A percentile compares a stretch with the other conserved stretches of the same genome.
Conservation (phyloP, 2,888 invertebrate genomes). For the Eucera pruinosa region DNA sequence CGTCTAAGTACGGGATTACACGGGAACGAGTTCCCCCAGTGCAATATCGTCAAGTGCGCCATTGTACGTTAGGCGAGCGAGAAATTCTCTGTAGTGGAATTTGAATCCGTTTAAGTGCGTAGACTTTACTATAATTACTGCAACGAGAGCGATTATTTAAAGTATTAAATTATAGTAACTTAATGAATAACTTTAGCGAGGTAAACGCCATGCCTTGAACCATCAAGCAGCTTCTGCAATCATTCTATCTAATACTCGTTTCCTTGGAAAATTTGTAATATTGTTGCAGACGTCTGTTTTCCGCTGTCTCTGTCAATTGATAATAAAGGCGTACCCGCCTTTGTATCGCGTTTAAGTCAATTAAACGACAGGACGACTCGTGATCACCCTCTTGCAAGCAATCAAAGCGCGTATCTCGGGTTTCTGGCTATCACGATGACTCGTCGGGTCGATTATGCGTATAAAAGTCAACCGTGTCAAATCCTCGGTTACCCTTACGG, state of each 20-base stretch:
- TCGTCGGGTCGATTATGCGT: conserved; percentile 23
- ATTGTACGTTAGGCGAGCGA: not conserved
- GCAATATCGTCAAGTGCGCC: not conserved
- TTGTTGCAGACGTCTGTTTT: too few species aligned
- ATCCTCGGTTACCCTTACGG: conserved; percentile 35
- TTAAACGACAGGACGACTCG: conserved; percentile 8
- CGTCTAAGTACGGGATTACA: conserved; percentile 25
- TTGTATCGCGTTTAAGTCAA: conserved; percentile 3
- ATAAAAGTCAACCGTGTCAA: conserved; percentile 36
- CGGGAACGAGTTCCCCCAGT: conserved; percentile 5
- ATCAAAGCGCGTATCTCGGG: conserved; percentile 13
- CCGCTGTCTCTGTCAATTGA: too few species aligned
- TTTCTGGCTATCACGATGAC: conserved; percentile 45
- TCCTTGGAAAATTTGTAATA: too few species aligned
- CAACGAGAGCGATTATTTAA: not conserved
- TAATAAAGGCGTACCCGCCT: conserved; percentile 18
- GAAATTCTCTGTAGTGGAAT: conserved; percentile 7
- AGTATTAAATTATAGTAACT: not conserved
- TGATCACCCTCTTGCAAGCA: conserved; percentile 7
- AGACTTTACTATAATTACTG: not conserved
- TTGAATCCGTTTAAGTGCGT: not conserved
- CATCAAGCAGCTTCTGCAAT: too few species aligned
- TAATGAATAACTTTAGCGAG: too few species aligned
- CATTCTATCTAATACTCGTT: too few species aligned
- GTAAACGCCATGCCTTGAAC: too few species aligned